These are phyloP conservation scores for Pangasianodon gigas DNA, from an alignment of 2,113 vertebrate species.

Conservation along the genomic window DNA sequence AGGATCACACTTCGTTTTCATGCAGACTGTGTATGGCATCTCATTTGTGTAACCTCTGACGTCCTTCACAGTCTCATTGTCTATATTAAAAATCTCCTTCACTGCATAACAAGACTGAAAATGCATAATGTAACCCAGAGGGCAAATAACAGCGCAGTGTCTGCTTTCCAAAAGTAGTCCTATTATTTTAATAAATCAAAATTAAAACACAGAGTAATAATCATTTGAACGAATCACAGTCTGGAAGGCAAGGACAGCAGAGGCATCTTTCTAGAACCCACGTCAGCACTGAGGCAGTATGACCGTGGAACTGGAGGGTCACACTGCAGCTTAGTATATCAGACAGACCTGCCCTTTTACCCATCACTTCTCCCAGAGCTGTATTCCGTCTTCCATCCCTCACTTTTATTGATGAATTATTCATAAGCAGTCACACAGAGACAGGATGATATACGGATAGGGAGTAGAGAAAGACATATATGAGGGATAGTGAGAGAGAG, in stretches of 20 bases:
- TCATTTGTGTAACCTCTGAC: constrained; percentile 35
- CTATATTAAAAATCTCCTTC: constrained; percentile 26
- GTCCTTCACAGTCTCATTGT: constrained; percentile 41
- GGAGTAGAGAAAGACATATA: background rate
- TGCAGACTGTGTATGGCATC: constrained; percentile 27
- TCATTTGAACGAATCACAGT: background rate
- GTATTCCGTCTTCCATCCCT: constrained; percentile 36
- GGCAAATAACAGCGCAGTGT: background rate
- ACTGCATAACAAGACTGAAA: constrained; percentile 20
- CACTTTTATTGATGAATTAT: constrained; percentile 50
- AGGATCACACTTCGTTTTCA: constrained; percentile 56
- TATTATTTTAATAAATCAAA: constrained; percentile 16
- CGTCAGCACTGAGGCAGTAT: background rate
- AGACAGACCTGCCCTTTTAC: constrained; percentile 16
- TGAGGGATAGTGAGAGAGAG: background rate
- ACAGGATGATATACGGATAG: constrained; percentile 24
- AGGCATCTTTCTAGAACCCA: background rate
- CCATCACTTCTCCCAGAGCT: constrained; percentile 22
- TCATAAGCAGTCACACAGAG: constrained; percentile 24
- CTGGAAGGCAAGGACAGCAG: background rate
- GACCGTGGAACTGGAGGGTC: background rate
- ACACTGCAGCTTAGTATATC: background rate
- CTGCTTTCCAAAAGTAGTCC: background rate
- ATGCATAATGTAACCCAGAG: constrained; percentile 1
- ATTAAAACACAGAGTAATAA: background rate